Evolutionary conservation across 2,888 invertebrate species (phyloP).

Genomic region (Patella ulyssiponensis): DNA sequence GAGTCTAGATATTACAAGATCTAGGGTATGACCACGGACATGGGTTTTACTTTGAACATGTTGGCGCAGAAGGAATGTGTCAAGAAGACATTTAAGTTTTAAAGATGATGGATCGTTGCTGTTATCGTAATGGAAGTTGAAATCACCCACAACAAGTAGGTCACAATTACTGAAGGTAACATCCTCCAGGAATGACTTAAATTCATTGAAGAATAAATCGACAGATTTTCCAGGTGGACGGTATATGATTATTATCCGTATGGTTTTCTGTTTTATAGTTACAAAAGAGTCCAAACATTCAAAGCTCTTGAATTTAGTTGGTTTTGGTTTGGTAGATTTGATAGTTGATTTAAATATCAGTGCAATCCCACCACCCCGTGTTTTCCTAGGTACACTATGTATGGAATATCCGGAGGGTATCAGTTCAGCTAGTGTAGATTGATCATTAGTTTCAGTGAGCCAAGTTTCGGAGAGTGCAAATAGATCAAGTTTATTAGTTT

Average conservation of each 20-base stretch:
- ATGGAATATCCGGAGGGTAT: background rate
- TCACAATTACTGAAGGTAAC: background rate
- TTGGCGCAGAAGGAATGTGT: background rate
- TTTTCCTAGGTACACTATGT: background rate
- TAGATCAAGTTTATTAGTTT: background rate
- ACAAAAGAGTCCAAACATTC: background rate
- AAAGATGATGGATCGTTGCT: background rate
- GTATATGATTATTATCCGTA: background rate
- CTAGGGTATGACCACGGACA: background rate
- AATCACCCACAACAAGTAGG: background rate
- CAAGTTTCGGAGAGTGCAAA: background rate
- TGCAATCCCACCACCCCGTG: background rate
- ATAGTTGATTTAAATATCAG: background rate
- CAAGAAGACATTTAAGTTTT: background rate
- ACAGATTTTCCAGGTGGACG: background rate
- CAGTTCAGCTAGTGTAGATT: background rate
- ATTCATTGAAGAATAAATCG: background rate
- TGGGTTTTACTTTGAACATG: background rate
- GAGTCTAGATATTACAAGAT: background rate
- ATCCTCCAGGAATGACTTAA: background rate
- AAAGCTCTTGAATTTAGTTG: background rate
- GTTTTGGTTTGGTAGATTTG: background rate
- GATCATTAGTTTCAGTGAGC: background rate
- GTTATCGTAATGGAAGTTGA: background rate
- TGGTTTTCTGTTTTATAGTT: background rate